These are phyloP conservation scores for Amblyteles armatorius DNA, from an alignment of 2,888 invertebrate species.

Conservation along the genomic window DNA sequence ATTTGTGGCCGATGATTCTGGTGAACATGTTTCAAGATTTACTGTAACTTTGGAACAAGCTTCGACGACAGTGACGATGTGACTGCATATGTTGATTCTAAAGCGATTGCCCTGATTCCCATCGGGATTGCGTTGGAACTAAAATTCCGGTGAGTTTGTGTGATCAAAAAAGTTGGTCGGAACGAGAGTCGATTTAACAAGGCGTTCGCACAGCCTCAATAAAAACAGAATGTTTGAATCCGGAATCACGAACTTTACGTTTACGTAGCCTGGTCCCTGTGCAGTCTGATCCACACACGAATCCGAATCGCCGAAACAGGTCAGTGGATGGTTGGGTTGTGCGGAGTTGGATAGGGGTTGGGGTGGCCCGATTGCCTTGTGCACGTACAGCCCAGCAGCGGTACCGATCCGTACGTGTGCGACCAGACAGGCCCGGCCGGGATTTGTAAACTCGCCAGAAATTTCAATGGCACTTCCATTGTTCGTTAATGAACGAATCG, in stretches of 20 bases:
- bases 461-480: slow-evolving; percentile 63
- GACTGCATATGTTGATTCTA: neutral
- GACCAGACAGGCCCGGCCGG: slow-evolving; percentile 36
- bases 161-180: neutral
- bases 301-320: slow-evolving; percentile 10
- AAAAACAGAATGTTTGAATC: neutral
- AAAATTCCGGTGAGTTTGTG: neutral
- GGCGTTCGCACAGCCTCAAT: neutral
- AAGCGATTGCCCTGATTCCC: neutral
- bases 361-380: slow-evolving; percentile 22
- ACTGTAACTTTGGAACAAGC: no score
- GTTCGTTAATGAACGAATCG: slow-evolving; percentile 67
- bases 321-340: slow-evolving; percentile 37
- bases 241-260: slow-evolving; percentile 3
- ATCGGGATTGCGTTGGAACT: neutral
- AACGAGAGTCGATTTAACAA: neutral
- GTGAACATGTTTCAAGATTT: no score
- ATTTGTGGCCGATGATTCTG: no score
- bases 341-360: neutral
- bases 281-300: slow-evolving; percentile 41
- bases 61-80: neutral
- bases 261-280: slow-evolving; percentile 4
- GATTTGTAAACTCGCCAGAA: slow-evolving; percentile 66
- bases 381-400: slow-evolving; percentile 43
- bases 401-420: slow-evolving; percentile 29